Evolutionary conservation across 2,797 vertebrate genomes (phyloP).

Genomic region (Tapirus indicus): DNA sequence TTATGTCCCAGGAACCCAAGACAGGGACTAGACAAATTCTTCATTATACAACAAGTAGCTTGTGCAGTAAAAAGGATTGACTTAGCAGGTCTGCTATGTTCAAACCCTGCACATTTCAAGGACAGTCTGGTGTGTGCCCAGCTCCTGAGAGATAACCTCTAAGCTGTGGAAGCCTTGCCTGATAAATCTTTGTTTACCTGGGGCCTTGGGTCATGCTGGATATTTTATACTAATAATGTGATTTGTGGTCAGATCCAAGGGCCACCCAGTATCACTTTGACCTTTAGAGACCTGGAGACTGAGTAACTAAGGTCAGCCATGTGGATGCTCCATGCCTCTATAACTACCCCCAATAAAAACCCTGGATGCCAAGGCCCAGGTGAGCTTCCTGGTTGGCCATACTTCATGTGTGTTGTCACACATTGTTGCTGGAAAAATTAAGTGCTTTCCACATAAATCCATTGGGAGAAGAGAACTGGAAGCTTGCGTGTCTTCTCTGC

Average conservation of each 20-base stretch:
- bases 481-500: neutral
- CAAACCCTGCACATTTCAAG: neutral
- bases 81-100: neutral
- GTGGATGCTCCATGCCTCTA: fast-evolving
- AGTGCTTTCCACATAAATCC: neutral
- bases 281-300: neutral
- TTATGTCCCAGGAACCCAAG: neutral
- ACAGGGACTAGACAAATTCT: neutral
- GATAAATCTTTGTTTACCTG: neutral
- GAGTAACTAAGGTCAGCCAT: neutral
- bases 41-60: neutral
- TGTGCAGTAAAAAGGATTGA: neutral
- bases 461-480: neutral
- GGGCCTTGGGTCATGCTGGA: neutral
- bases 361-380: too few relatives aligned
- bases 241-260: neutral
- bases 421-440: neutral
- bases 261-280: neutral
- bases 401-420: neutral
- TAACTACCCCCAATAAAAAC: neutral
- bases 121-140: neutral
- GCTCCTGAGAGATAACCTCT: neutral
- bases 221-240: neutral
- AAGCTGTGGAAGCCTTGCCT: neutral
- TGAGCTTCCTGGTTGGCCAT: neutral